Evolutionary conservation across 2,888 invertebrate genomes (phyloP), one percentile per base, ranked within the genome.

Genomic region (Drosophila picticornis): DNA sequence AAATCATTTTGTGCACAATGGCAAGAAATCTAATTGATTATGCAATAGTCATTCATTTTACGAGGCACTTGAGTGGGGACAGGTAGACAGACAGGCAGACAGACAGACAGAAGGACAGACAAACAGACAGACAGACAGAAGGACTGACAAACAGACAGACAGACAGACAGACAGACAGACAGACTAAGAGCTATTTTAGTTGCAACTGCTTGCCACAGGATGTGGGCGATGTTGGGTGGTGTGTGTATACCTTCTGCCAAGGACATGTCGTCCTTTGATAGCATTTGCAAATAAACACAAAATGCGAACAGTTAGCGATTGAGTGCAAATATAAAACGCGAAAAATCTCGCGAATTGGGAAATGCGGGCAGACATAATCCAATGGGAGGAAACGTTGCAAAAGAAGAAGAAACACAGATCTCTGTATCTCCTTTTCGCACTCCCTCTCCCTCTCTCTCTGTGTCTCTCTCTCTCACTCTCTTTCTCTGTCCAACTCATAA

Each of bases 241-340:
- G 13, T 16, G 19, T 22, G 50, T 50, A 10, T 19, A 27, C 5
- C 9, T 27, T 27, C 19, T 29, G 43, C 34, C 69, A 64, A 75
- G 73, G 69, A 79, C 81, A 82, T 76, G 76, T 72, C 62, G 73
- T 72, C 59, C 64, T 75, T 69, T 77, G 82, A 73, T 84, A 64
- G 84, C 78, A 87, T 87, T 87, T 77, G 46, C 67, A 70, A 84
- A 82, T 81, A 87, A 87, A 77, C 78, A 72, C 84, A 83, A 76
- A 81, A 87, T 75, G 82, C 64, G 53, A 76, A 67, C 71, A 53
- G 63, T 56, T 52, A 56, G 80, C 80, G 81, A 84, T 79, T 87
- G 82, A 84, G 76, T 60, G 61, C 61, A 83, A 85, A 81, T 76
- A 46, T 16, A 46, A 83, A 84, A 88, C 70, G 72, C 71, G 65